phyloP scores from a whole-genome alignment of 2,113 vertebrate species.

The Ia io region DNA sequence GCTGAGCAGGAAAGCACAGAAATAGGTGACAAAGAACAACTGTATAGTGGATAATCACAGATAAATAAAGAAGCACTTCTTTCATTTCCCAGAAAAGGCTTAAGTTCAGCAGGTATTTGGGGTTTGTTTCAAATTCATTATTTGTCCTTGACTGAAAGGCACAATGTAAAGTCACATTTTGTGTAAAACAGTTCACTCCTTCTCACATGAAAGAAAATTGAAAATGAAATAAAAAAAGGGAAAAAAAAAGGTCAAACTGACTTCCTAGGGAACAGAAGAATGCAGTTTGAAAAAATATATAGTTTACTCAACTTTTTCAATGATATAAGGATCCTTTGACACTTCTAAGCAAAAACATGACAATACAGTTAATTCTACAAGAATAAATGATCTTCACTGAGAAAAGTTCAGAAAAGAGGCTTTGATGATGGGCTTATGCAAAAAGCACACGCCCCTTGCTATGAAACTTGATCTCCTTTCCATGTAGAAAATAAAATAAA shows the following conservation, averaged over 20 bases:
- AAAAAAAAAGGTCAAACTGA: slow-evolving; percentile 62
- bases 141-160: slow-evolving; percentile 66
- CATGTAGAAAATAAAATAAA: neutral
- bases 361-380: slow-evolving; percentile 11
- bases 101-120: slow-evolving; percentile 49
- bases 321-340: slow-evolving; percentile 63
- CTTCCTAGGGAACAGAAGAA: slow-evolving; percentile 67
- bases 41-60: slow-evolving; percentile 40
- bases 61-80: slow-evolving; percentile 31
- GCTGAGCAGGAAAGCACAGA: slow-evolving; percentile 6
- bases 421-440: slow-evolving; percentile 19
- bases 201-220: slow-evolving; percentile 67
- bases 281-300: slow-evolving; percentile 27
- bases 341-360: slow-evolving; percentile 48
- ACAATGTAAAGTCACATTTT: slow-evolving; percentile 65
- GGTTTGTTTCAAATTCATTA: slow-evolving; percentile 56
- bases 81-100: slow-evolving; percentile 27
- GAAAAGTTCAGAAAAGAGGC: slow-evolving; percentile 50
- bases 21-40: neutral
- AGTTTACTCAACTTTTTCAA: slow-evolving; percentile 69
- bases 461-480: slow-evolving; percentile 44
- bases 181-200: slow-evolving; percentile 53
- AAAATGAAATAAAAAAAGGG: slow-evolving; percentile 52
- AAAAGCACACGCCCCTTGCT: slow-evolving; percentile 28
- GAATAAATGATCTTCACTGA: slow-evolving; percentile 11